phyloP scores from a whole-genome alignment of 2,113 vertebrate species.

The Lamprotornis superbus region DNA sequence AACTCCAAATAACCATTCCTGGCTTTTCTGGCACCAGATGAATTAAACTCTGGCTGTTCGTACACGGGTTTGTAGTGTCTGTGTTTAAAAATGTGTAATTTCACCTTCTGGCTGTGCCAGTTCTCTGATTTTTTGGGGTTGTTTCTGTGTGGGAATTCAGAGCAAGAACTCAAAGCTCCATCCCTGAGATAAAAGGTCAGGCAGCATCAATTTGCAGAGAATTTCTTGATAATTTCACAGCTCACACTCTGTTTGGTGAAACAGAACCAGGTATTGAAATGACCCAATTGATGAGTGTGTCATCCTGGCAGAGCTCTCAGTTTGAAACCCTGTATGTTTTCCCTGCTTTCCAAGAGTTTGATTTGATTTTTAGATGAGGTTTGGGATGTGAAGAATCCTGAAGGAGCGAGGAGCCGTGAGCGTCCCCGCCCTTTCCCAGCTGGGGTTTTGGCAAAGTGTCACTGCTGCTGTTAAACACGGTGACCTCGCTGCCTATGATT shows the following conservation, averaged over 20 bases:
- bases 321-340: background rate
- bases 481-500: constrained; percentile 83
- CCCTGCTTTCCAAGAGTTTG: background rate
- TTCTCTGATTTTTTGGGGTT: background rate
- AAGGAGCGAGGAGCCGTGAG: constrained; percentile 40
- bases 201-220: background rate
- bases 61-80: background rate
- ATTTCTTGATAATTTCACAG: background rate
- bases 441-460: constrained; percentile 84
- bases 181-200: background rate
- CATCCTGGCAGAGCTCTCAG: rapidly evolving
- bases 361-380: rapidly evolving
- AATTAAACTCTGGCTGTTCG: background rate
- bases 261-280: background rate
- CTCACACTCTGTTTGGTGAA: background rate
- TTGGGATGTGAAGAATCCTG: background rate
- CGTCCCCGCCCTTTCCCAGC: constrained; percentile 85
- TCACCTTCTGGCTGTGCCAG: background rate
- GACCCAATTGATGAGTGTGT: rapidly evolving
- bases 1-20: background rate
- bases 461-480: constrained; percentile 73
- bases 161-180: background rate
- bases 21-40: background rate
- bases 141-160: background rate
- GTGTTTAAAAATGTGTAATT: background rate